Conservation (phyloP, 2,113 vertebrate genomes). For the Cyanoliseus patagonus region DNA sequence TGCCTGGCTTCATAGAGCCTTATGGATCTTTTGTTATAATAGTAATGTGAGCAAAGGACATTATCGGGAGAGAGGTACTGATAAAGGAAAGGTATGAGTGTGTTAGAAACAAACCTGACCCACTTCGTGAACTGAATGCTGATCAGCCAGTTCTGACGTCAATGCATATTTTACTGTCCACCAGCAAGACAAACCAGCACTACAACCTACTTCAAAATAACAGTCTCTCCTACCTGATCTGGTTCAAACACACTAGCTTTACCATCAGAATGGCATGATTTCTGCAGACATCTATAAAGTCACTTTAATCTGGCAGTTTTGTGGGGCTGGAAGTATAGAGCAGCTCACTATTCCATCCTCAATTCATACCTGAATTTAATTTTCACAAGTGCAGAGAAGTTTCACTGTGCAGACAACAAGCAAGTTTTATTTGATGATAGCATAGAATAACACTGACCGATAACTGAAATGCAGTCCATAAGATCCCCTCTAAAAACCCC, state of each 20-base stretch:
- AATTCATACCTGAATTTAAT: not conserved
- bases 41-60: not conserved
- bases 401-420: not conserved
- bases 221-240: conserved; percentile 27
- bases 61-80: conserved; percentile 16
- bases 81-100: conserved; percentile 32
- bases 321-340: not conserved
- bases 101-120: conserved; percentile 55
- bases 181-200: conserved; percentile 34
- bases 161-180: conserved; percentile 39
- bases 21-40: conserved; percentile 2
- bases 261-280: not conserved
- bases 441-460: not conserved
- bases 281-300: not conserved
- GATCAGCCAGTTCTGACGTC: conserved; percentile 64
- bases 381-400: not conserved
- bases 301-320: not conserved
- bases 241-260: not conserved
- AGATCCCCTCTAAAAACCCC: not conserved
- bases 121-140: conserved; percentile 51
- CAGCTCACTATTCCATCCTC: not conserved
- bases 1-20: not conserved
- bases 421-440: not conserved
- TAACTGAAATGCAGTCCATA: not conserved
- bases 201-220: conserved; percentile 40